A percentile compares a stretch with the other conserved stretches of the same genome.
phyloP scores from a whole-genome alignment of 2,113 vertebrate genomes.

The Trogon surrucura region DNA sequence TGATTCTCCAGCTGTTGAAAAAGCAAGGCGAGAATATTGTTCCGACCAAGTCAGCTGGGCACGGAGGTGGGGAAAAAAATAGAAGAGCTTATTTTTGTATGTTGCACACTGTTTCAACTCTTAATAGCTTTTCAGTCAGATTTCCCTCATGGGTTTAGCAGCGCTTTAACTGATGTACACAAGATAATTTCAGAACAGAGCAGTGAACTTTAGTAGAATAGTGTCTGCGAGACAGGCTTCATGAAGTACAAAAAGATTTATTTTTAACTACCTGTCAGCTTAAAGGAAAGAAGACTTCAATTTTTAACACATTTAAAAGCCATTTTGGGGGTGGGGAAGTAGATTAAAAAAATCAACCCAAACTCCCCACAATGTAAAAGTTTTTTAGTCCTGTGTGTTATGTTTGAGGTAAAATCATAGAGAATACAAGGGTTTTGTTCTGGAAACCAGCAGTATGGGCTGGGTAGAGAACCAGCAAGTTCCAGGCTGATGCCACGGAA shows the following conservation, averaged over 20 bases:
- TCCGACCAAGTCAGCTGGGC: neutral
- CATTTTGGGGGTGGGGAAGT: neutral
- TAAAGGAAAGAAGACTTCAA: neutral
- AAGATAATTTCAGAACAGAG: neutral
- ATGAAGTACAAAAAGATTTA: neutral
- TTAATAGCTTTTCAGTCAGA: neutral
- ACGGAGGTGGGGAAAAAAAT: neutral
- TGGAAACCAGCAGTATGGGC: neutral
- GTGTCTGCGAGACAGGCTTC: neutral
- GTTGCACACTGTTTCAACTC: neutral
- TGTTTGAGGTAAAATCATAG: neutral
- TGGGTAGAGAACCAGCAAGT: neutral
- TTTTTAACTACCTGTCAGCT: neutral
- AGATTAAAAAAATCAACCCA: no score
- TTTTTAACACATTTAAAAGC: neutral
- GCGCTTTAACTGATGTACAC: neutral
- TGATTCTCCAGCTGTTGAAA: neutral
- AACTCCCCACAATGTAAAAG: neutral
- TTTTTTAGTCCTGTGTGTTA: rapidly evolving
- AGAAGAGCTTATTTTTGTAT: neutral
- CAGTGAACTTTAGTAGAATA: neutral
- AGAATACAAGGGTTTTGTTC: no score
- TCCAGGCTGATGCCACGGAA: neutral
- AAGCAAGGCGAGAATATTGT: neutral
- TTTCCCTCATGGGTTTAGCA: neutral